Conservation (phyloP, 2,888 invertebrate species). For the Cantharis rufa region DNA sequence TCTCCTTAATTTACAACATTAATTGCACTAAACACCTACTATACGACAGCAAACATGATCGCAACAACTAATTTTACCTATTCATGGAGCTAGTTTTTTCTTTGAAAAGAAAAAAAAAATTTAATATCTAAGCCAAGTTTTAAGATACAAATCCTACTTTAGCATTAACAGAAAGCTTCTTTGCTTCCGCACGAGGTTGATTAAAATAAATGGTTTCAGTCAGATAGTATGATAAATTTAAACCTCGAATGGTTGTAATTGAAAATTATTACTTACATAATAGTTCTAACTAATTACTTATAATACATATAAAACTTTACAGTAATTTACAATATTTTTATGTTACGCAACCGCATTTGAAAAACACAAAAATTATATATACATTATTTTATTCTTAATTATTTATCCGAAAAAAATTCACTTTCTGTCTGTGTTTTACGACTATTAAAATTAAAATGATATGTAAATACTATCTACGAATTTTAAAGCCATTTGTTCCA, state of each 20-base stretch:
- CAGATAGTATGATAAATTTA: background rate
- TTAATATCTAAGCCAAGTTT: background rate
- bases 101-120: too few relatives aligned
- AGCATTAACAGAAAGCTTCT: background rate
- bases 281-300: background rate
- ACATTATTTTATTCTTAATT: background rate
- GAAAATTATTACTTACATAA: background rate
- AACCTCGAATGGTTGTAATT: background rate
- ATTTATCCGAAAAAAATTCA: background rate
- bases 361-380: background rate
- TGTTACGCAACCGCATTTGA: background rate
- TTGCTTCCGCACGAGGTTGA: background rate
- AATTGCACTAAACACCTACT: background rate
- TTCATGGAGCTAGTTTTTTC: background rate
- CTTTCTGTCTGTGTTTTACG: background rate
- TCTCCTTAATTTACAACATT: background rate
- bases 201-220: background rate
- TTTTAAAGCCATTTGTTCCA: conserved; percentile 72
- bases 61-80: background rate
- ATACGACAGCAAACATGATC: background rate
- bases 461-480: conserved; percentile 64
- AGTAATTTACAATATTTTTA: background rate
- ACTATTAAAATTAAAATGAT: conserved; percentile 6
- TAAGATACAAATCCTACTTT: background rate
- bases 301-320: background rate